These are phyloP conservation scores for Knipowitschia caucasica DNA, from an alignment of 2,797 vertebrate species.

Conservation along the genomic window DNA sequence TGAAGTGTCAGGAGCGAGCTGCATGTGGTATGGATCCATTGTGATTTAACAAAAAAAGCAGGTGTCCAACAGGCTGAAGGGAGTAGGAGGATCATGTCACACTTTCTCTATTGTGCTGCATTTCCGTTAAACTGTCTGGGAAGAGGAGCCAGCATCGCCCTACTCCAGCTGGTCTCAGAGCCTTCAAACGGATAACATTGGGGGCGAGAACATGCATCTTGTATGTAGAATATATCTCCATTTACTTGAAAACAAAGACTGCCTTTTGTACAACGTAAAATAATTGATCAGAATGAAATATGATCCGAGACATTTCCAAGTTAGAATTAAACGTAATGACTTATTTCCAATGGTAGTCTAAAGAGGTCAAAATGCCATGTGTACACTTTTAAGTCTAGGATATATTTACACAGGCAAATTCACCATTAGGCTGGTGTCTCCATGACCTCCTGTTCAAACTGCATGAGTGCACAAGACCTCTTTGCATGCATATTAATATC, in stretches of 20 bases:
- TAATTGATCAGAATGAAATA: too few species aligned
- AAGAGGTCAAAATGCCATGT: slow-evolving; percentile 59
- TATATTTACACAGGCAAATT: slow-evolving; percentile 59
- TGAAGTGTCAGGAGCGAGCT: too few species aligned
- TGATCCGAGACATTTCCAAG: too few species aligned
- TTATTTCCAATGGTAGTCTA: slow-evolving; percentile 4
- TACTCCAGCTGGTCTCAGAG: slow-evolving; percentile 46
- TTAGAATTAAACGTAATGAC: neutral
- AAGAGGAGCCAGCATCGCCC: slow-evolving; percentile 37
- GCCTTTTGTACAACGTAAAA: too few species aligned
- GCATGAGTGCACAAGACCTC: slow-evolving; percentile 30
- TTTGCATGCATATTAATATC: slow-evolving; percentile 20
- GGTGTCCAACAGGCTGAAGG: slow-evolving; percentile 25
- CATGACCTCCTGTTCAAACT: slow-evolving; percentile 40
- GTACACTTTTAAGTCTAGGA: slow-evolving; percentile 27
- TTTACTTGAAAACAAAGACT: too few species aligned
- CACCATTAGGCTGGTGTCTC: slow-evolving; percentile 21
- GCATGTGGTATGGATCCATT: slow-evolving; percentile 7
- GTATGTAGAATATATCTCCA: too few species aligned
- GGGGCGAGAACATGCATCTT: slow-evolving; percentile 5
- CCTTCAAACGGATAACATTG: slow-evolving; percentile 27
- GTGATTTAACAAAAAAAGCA: slow-evolving; percentile 28
- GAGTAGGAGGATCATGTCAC: slow-evolving; percentile 26
- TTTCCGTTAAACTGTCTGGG: slow-evolving; percentile 56
- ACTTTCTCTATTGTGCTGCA: slow-evolving; percentile 35